Evolutionary conservation across 2,797 vertebrate species (phyloP).

Genomic region (Sciurus vulgaris): DNA sequence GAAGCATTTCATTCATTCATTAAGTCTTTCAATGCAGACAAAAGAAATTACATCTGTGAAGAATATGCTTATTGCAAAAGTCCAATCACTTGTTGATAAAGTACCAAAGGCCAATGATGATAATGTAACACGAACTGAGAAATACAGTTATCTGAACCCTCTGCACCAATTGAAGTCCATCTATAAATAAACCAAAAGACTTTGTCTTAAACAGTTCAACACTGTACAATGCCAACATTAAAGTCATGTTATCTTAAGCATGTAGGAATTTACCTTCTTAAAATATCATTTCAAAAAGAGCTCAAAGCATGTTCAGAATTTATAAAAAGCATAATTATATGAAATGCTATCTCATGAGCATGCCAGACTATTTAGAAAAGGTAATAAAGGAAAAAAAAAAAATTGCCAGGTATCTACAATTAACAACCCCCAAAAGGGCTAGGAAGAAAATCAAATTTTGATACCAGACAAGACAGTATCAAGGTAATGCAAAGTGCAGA

Average conservation of each 20-base stretch:
- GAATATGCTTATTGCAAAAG: neutral
- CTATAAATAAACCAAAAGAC: neutral
- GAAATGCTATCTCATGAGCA: neutral
- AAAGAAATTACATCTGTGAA: neutral
- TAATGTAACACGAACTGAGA: neutral
- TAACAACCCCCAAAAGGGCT: neutral
- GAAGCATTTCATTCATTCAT: neutral
- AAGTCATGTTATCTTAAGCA: neutral
- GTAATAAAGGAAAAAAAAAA: neutral
- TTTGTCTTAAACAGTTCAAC: neutral
- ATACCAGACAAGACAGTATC: neutral
- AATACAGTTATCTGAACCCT: accelerated
- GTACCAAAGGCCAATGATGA: neutral
- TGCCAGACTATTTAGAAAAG: conserved; percentile 27
- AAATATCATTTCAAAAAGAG: conserved; percentile 7
- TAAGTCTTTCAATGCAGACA: neutral
- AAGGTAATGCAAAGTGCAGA: neutral
- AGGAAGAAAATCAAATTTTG: conserved; percentile 5
- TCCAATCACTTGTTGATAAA: neutral
- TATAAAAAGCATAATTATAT: neutral
- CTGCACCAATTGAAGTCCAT: neutral
- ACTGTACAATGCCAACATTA: neutral
- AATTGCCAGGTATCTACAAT: neutral
- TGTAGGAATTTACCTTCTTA: conserved; percentile 53
- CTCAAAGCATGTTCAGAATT: neutral